Conservation (phyloP, 2,113 vertebrate genomes). For the Pampusana beccarii region DNA sequence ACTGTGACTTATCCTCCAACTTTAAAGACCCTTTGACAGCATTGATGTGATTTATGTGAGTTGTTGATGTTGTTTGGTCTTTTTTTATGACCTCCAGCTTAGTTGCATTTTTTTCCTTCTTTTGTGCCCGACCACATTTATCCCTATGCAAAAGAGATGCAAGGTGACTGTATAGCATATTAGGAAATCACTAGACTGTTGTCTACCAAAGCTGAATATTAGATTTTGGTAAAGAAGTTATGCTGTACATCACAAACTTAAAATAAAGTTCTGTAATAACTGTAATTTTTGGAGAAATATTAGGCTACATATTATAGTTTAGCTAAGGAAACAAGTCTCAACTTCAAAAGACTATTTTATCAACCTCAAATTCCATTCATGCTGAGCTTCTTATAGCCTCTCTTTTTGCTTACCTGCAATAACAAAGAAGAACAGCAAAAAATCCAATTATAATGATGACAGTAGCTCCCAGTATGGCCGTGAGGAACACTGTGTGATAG, state of each 20-base stretch:
- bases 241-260: not conserved
- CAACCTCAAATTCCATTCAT: not conserved
- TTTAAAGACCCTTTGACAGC: slow-evolving; percentile 71
- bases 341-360: not conserved
- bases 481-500: slow-evolving; percentile 89
- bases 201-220: not conserved
- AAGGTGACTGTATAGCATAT: not conserved
- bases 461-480: slow-evolving; percentile 89
- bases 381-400: not conserved
- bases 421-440: slow-evolving; percentile 89
- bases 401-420: slow-evolving; percentile 86
- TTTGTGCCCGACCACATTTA: slow-evolving; percentile 74
- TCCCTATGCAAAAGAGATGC: slow-evolving; percentile 68
- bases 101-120: slow-evolving; percentile 78
- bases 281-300: not conserved
- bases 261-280: not conserved
- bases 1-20: slow-evolving; percentile 76
- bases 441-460: slow-evolving; percentile 85
- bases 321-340: not conserved
- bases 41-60: slow-evolving; percentile 81
- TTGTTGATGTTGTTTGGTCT: slow-evolving; percentile 95
- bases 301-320: not conserved
- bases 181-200: not conserved
- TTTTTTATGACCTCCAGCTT: slow-evolving; percentile 88
- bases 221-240: not conserved